Evolutionary conservation across 2,113 vertebrate genomes (phyloP).

Genomic region (Andinoacara biseriatus): DNA sequence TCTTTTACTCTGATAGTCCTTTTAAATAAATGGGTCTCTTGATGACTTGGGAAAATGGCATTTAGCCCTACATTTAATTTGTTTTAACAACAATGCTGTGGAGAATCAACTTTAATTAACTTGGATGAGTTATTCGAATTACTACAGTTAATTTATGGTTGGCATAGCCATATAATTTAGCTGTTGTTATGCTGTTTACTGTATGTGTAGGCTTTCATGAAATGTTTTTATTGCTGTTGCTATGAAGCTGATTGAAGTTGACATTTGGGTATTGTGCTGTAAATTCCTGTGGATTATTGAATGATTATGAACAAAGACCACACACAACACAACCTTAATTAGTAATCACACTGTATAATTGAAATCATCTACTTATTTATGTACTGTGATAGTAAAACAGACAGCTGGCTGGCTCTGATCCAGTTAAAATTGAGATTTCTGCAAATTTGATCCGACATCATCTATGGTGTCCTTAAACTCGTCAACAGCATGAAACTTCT

Average conservation of each 20-base stretch:
- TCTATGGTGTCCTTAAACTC: background rate
- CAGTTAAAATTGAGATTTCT: constrained; percentile 13
- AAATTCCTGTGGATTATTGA: constrained; percentile 47
- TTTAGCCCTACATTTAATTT: constrained; percentile 63
- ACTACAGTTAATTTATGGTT: constrained; percentile 45
- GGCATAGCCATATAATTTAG: constrained; percentile 11
- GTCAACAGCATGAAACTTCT: background rate
- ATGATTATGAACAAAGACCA: constrained; percentile 37
- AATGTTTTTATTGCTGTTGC: constrained; percentile 33
- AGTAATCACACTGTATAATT: constrained; percentile 53
- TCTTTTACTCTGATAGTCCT: constrained; percentile 21
- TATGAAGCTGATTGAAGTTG: constrained; percentile 49
- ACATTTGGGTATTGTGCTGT: constrained; percentile 42
- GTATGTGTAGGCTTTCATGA: constrained; percentile 13
- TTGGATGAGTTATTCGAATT: constrained; percentile 46
- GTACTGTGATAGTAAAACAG: constrained; percentile 29
- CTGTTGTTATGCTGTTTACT: constrained; percentile 39
- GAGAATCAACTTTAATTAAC: constrained; percentile 67
- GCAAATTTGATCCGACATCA: constrained; percentile 11
- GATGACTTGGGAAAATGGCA: constrained; percentile 56
- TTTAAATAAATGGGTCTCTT: constrained; percentile 44
- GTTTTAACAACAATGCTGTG: constrained; percentile 46
- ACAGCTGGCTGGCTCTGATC: constrained; percentile 24
- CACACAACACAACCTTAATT: constrained; percentile 18
- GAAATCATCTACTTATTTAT: constrained; percentile 46